These are phyloP conservation scores for Loris lydekkerianus DNA, from an alignment of 2,797 vertebrate genomes.

Conservation along the genomic window DNA sequence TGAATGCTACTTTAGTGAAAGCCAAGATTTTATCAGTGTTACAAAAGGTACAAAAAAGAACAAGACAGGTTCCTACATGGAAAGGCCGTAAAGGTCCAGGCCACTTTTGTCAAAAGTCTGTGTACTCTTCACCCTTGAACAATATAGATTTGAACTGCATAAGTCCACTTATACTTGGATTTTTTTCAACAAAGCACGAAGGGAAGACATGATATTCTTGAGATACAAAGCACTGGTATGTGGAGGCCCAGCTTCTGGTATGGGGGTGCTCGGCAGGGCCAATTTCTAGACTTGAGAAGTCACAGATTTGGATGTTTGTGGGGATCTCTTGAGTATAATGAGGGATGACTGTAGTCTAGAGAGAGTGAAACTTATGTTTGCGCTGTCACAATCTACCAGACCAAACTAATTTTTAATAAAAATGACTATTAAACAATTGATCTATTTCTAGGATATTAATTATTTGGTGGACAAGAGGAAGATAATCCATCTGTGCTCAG, in stretches of 20 bases:
- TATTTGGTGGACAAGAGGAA: background rate
- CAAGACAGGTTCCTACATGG: background rate
- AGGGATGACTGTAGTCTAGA: background rate
- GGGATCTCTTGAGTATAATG: background rate
- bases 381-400: background rate
- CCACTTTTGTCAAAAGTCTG: background rate
- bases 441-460: background rate
- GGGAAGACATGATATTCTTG: background rate
- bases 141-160: too few relatives aligned
- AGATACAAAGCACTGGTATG: background rate
- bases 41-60: background rate
- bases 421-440: background rate
- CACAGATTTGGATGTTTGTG: background rate
- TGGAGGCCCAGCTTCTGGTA: background rate
- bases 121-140: background rate
- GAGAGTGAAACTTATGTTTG: background rate
- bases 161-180: background rate
- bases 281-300: background rate
- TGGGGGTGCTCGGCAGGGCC: background rate
- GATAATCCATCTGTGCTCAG: background rate
- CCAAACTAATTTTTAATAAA: background rate
- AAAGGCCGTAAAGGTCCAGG: background rate
- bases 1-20: background rate
- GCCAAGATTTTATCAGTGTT: background rate
- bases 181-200: background rate